Evolutionary conservation across 2,797 vertebrate species (phyloP).

Genomic region (Parambassis ranga): DNA sequence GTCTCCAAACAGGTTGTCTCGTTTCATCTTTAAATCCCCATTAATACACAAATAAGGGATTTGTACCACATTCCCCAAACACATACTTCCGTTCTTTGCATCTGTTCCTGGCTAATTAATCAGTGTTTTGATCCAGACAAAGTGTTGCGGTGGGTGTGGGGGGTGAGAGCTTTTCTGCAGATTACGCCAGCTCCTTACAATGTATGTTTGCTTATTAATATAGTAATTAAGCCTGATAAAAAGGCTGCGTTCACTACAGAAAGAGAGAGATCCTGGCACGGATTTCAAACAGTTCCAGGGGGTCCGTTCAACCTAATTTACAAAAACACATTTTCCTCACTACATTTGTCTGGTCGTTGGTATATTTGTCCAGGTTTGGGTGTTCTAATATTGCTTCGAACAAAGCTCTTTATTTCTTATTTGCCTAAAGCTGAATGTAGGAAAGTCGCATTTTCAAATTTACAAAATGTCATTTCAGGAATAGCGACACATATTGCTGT

Average conservation of each 20-base stretch:
- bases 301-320: background rate
- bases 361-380: background rate
- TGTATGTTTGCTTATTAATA: conserved; percentile 26
- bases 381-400: too few relatives aligned
- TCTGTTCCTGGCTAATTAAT: conserved; percentile 67
- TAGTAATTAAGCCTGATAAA: conserved; percentile 51
- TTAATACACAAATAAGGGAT: conserved; percentile 74
- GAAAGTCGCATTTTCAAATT: background rate
- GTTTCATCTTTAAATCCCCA: conserved; percentile 75
- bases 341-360: background rate
- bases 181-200: conserved; percentile 40
- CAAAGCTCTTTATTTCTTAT: too few relatives aligned
- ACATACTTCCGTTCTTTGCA: conserved; percentile 29
- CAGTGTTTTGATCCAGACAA: conserved; percentile 63
- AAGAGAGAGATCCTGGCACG: conserved; percentile 6
- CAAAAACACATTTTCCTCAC: conserved; percentile 4
- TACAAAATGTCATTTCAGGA: background rate
- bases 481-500: background rate
- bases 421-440: background rate
- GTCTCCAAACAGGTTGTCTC: conserved; percentile 62
- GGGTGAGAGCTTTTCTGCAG: conserved; percentile 51
- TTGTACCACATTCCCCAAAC: conserved; percentile 60
- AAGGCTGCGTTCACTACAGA: background rate
- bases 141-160: conserved; percentile 41
- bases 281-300: conserved; percentile 15